Percentiles rank a stretch among this genome's conserved stretches.
Conservation (phyloP, 1,140 invertebrate species). For the Drosophila auraria region DNA sequence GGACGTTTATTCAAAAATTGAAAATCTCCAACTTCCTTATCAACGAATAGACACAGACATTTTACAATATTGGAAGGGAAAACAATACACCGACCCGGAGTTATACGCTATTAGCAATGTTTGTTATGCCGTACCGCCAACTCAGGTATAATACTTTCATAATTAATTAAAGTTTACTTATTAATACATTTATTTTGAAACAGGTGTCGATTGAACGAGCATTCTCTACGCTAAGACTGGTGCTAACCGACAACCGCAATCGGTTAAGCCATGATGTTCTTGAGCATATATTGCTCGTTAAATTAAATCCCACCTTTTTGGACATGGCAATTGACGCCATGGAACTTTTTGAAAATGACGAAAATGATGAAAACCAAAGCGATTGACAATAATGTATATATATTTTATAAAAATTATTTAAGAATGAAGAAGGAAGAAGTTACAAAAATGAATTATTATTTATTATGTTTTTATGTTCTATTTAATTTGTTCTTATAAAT, state of each 20-base stretch:
- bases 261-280: slow-evolving; percentile 7
- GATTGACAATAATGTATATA: too few relatives aligned
- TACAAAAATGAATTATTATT: too few relatives aligned
- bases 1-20: slow-evolving; percentile 22
- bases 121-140: slow-evolving; percentile 36
- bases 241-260: slow-evolving; percentile 18
- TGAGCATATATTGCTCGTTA: slow-evolving; percentile 18
- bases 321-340: background rate
- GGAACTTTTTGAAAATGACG: background rate
- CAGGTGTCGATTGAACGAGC: slow-evolving; percentile 21
- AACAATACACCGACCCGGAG: slow-evolving; percentile 28
- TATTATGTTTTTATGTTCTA: too few relatives aligned
- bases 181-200: background rate
- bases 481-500: too few relatives aligned
- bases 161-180: background rate
- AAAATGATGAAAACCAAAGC: background rate
- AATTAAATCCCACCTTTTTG: slow-evolving; percentile 7
- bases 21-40: slow-evolving; percentile 10
- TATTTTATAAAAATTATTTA: too few relatives aligned
- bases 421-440: too few relatives aligned
- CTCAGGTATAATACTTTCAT: slow-evolving; percentile 21
- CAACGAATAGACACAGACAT: slow-evolving; percentile 17
- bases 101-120: slow-evolving; percentile 40
- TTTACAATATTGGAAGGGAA: slow-evolving; percentile 28
- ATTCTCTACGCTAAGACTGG: slow-evolving; percentile 4